Evolutionary conservation across 2,888 invertebrate species (phyloP).

Genomic region (Cryptocephalus primarius): DNA sequence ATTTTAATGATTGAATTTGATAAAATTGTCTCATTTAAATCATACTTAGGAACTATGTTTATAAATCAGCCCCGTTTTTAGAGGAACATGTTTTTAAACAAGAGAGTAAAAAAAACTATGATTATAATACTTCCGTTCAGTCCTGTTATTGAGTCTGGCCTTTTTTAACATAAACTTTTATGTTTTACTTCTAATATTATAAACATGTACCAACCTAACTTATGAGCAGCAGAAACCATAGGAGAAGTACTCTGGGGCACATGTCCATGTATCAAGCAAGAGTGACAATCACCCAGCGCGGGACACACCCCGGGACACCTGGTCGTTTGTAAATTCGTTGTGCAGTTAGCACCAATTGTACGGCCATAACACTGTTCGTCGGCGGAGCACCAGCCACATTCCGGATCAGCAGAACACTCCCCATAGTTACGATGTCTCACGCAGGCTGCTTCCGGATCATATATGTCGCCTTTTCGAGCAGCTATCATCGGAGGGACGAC

Average conservation of each 20-base stretch:
- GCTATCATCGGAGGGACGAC: constrained; percentile 76
- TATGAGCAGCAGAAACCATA: constrained; percentile 58
- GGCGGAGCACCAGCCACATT: constrained; percentile 86
- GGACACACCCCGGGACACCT: constrained; percentile 82
- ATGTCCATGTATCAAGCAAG: constrained; percentile 75
- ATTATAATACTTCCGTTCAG: too few relatives aligned
- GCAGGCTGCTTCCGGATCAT: constrained; percentile 69
- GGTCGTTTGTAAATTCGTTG: constrained; percentile 80
- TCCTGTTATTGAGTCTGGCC: too few relatives aligned
- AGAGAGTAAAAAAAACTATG: too few relatives aligned
- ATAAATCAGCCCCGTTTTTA: too few relatives aligned
- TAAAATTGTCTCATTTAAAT: too few relatives aligned
- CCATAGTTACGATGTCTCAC: constrained; percentile 61
- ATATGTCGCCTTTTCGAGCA: constrained; percentile 49
- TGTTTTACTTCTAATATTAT: too few relatives aligned
- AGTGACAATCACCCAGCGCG: constrained; percentile 77
- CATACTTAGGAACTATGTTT: too few relatives aligned
- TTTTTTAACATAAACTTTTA: too few relatives aligned
- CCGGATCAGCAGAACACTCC: constrained; percentile 80
- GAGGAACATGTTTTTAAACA: too few relatives aligned
- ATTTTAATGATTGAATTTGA: too few relatives aligned
- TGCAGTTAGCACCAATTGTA: constrained; percentile 79
- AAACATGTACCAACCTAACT: constrained; percentile 44
- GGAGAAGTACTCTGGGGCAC: constrained; percentile 32
- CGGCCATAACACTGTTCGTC: constrained; percentile 66